A percentile compares a stretch with the other conserved stretches of the same genome.
Evolutionary conservation across 2,888 invertebrate genomes (phyloP).

Genomic region (Busseola fusca): DNA sequence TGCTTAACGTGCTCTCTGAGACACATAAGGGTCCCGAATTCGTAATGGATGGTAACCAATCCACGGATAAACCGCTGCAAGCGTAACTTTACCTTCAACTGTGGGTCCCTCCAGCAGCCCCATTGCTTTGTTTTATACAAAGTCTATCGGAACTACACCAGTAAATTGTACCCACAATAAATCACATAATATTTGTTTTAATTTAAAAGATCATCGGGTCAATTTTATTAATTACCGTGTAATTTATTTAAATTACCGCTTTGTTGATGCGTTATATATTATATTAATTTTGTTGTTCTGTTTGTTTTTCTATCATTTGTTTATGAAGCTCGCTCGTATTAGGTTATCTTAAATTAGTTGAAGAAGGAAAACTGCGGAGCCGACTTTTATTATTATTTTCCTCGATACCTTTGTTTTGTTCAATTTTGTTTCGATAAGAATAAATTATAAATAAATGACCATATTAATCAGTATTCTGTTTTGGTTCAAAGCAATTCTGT

Average conservation of each 20-base stretch:
- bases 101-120: too few relatives aligned
- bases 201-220: slow-evolving; percentile 39
- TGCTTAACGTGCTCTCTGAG: too few relatives aligned
- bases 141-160: background rate
- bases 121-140: too few relatives aligned
- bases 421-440: background rate
- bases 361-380: slow-evolving; percentile 65
- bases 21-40: too few relatives aligned
- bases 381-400: background rate
- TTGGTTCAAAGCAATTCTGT: too few relatives aligned
- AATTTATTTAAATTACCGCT: slow-evolving; percentile 59
- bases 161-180: background rate
- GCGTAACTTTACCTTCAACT: too few relatives aligned
- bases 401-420: background rate
- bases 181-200: slow-evolving; percentile 37
- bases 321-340: slow-evolving; percentile 69
- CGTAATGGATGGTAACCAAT: too few relatives aligned
- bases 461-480: too few relatives aligned
- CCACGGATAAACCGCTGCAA: too few relatives aligned
- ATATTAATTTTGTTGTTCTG: slow-evolving; percentile 69
- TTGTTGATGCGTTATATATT: slow-evolving; percentile 70
- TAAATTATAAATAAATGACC: too few relatives aligned
- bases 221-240: slow-evolving; percentile 53
- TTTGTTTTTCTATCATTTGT: slow-evolving; percentile 82
- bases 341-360: slow-evolving; percentile 76